Base-by-base conservation (phyloP, 2,888 invertebrate species). In the Muschampia plurimacula region DNA sequence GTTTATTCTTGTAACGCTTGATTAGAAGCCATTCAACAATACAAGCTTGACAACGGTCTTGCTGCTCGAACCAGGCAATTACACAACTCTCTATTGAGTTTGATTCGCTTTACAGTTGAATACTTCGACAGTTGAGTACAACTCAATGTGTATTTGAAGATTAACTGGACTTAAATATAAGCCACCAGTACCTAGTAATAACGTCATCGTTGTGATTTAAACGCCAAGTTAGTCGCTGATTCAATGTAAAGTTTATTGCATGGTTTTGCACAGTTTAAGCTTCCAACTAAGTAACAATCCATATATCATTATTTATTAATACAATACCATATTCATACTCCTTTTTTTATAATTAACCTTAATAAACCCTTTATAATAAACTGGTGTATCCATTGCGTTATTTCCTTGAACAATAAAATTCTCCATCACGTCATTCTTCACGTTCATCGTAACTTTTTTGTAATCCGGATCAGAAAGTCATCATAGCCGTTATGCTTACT, bases 21-120 rank as follows among this genome's bases (percentile, higher is more conserved):
- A 70, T 65, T 65, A 70, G 69, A 69, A 22, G 32, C 9, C 64
- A 59, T 10, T 46, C 59, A 49, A 69, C 69, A 69, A 64, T 71
- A 62, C 71, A 72, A 49, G 46, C 62, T 67, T 28, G n/a, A 67
- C 67, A 67, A 67, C 49, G 39, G 41, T 22, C 52, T 55, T 15
- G 66, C 67, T 57, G 63, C 15, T 72, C 52, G 44, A 67, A 72
- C 62, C 72, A 55, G 62, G 41, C 72, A 72, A 72, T 67, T 67
- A 67, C 65, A 60, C 67, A 72, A 67, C 15, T 72, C 52, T 52
- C 67, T 44, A 67, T 72, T 67, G 36, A 67, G 55, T 72, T 72
- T 72, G 55, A 67, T 67, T 72, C 67, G 63, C 72, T 72, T 72
- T 67, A 10, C 39, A 67, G 52, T 52, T 72, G 55, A 72, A 67